Base-by-base conservation (phyloP, 1,140 invertebrate genomes). In the Pogonognathellus flavescens region DNA sequence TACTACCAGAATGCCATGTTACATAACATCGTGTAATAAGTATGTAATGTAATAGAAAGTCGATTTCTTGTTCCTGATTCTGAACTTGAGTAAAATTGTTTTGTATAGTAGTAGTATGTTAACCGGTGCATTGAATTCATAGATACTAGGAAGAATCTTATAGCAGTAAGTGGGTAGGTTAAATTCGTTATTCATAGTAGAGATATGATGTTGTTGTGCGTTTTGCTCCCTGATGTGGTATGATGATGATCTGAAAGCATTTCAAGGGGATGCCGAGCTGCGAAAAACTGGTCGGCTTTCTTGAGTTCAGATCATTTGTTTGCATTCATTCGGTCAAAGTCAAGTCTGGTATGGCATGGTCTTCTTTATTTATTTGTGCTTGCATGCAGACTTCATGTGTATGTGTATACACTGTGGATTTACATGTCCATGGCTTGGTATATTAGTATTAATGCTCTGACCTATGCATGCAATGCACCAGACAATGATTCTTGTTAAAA, bases 41-140 rank as follows among this genome's bases (percentile, higher is more conserved):
- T 14, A n/a, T 14, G n/a, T 76, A 76, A 76, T 76, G 70, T 76
- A 76, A 76, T 76, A 49, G 70, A 76, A 76, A 76, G 70, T 76
- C 70, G 70, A 76, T 76, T 76, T 76, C 70, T 76, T 76, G 70
- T 76, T 76, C 66, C 66, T 72, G 66, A 72, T 76, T 31, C 66
- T 72, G 66, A 72, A 72, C 66, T 72, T 31, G 11, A 57, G n/a
- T 57, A n/a, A 14, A n/a, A 25, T 16, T 72, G 66, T 49, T n/a
- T 5, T n/a, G 31, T 57, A n/a, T n/a, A 10, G 53, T 57, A n/a
- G 53, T 57, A 41, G 31, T 41, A 41, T 41, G 6, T 41, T 41
- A 41, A 41, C 31, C 31, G 31, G 31, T 41, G 31, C 31, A 41
- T 41, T 41, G 25, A 66, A 13, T 22, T 22, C 0, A 20, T 66